Percentiles rank a stretch among this genome's conserved stretches.
Evolutionary conservation across 2,797 vertebrate genomes (phyloP).

Genomic region (Cheirogaleus major): DNA sequence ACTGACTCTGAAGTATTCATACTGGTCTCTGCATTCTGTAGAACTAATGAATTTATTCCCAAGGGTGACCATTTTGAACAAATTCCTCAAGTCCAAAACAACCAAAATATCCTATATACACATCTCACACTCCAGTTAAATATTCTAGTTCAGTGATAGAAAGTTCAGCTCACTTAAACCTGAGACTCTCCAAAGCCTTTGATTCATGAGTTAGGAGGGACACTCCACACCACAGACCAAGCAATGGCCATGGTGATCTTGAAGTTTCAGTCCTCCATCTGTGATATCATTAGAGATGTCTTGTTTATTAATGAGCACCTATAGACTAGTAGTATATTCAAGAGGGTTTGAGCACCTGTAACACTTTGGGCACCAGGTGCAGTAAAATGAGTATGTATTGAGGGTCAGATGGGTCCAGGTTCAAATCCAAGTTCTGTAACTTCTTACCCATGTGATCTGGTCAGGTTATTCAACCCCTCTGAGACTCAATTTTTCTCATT

Average conservation of each 20-base stretch:
- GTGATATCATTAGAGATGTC: not conserved
- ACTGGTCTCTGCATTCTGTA: conserved; percentile 7
- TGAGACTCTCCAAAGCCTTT: not conserved
- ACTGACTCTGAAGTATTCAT: not conserved
- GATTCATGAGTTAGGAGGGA: not conserved
- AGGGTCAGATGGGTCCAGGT: not conserved
- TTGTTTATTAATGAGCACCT: not conserved
- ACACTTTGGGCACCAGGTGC: not conserved
- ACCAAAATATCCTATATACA: not conserved
- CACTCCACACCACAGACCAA: not conserved
- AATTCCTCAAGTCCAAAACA: not conserved
- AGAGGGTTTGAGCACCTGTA: not conserved
- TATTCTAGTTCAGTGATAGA: not conserved
- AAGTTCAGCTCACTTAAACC: conserved; percentile 2
- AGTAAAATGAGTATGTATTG: not conserved
- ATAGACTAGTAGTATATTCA: not conserved
- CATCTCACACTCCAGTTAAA: not conserved
- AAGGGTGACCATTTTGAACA: conserved; percentile 5
- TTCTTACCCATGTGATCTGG: not conserved
- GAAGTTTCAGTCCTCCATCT: not conserved
- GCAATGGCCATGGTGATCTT: not conserved
- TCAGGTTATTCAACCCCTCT: not conserved
- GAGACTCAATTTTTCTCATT: not conserved
- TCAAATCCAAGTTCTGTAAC: not conserved
- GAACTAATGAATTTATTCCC: not conserved